Evolutionary conservation across 2,888 invertebrate genomes (phyloP).

Genomic region (Lithophane ornitopus): DNA sequence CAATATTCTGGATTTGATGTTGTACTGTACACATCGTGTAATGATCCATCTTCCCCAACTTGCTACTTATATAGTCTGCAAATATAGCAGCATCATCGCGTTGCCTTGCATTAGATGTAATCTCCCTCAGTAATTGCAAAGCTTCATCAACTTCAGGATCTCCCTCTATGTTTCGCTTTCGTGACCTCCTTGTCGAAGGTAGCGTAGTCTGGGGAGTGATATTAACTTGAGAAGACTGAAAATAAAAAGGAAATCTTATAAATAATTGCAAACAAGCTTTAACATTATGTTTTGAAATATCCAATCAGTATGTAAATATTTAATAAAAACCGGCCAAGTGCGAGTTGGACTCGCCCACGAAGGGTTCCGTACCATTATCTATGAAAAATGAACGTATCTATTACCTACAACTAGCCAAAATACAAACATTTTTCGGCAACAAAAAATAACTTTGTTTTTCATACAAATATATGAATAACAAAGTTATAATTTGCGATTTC

Average conservation of each 20-base stretch:
- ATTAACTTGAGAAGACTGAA: no score
- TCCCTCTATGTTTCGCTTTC: constrained; percentile 57
- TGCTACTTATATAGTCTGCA: constrained; percentile 53
- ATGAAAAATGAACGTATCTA: constrained; percentile 27
- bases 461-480: no score
- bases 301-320: no score
- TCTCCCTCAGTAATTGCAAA: no score
- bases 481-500: no score
- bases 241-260: no score
- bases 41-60: constrained; percentile 62
- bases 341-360: no score
- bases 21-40: constrained; percentile 61
- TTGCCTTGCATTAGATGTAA: no score
- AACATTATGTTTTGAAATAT: constrained; percentile 50
- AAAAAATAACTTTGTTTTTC: constrained; percentile 46
- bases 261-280: neutral
- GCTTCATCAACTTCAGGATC: constrained; percentile 39
- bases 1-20: constrained; percentile 55
- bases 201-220: no score
- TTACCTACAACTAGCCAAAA: constrained; percentile 52
- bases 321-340: no score
- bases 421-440: constrained; percentile 45
- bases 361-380: no score
- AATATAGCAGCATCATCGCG: constrained; percentile 38
- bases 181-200: constrained; percentile 7